phyloP scores from a whole-genome alignment of 2,797 vertebrate genomes.

The Thamnophis elegans region DNA sequence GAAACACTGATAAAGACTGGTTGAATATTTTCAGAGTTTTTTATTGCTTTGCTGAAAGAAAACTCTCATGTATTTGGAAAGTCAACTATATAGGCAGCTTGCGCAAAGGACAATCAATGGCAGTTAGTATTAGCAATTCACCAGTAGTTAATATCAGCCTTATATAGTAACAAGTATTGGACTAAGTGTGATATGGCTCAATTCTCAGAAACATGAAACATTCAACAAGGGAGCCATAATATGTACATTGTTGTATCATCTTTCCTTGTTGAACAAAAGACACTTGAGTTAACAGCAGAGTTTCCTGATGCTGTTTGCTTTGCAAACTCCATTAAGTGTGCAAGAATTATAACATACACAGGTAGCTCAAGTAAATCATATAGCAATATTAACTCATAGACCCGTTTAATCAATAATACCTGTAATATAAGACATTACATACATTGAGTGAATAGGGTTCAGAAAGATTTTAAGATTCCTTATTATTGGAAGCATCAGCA shows the following conservation, averaged over 20 bases:
- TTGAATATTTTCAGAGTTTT: conserved; percentile 38
- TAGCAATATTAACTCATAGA: background rate
- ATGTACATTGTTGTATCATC: background rate
- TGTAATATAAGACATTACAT: background rate
- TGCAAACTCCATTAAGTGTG: background rate
- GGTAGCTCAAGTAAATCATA: background rate
- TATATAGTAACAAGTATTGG: background rate
- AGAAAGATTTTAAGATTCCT: background rate
- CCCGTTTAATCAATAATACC: background rate
- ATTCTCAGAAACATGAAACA: background rate
- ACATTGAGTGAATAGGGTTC: background rate
- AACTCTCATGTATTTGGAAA: conserved; percentile 22
- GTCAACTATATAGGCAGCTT: conserved; percentile 35
- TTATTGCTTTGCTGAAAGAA: conserved; percentile 27
- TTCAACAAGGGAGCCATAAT: background rate
- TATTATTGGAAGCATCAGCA: background rate
- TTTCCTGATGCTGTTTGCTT: background rate
- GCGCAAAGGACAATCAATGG: conserved; percentile 51
- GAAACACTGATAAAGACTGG: conserved; percentile 38
- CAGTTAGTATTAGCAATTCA: conserved; percentile 42
- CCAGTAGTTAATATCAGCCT: conserved; percentile 10
- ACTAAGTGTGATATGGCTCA: background rate
- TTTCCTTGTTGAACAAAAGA: background rate
- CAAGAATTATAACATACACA: background rate
- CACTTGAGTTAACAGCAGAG: background rate